phyloP scores from a whole-genome alignment of 2,888 invertebrate species.

The Cheilosia grossa region DNA sequence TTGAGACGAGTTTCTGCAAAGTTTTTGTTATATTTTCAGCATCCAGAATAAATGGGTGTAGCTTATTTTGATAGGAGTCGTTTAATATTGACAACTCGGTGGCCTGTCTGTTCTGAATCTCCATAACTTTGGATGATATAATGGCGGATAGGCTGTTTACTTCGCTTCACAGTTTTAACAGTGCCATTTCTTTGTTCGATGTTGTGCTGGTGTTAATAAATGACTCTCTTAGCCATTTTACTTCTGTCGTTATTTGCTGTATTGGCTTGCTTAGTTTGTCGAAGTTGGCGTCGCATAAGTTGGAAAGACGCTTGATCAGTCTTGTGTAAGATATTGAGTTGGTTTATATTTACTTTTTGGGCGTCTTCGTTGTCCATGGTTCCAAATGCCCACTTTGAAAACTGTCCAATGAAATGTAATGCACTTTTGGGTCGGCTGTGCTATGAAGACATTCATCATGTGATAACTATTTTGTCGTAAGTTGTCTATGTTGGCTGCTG shows the following conservation, averaged over 20 bases:
- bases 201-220: neutral
- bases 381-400: neutral
- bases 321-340: neutral
- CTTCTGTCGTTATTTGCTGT: neutral
- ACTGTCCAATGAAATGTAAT: neutral
- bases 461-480: neutral
- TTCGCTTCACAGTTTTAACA: neutral
- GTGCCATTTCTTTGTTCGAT: neutral
- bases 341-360: neutral
- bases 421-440: neutral
- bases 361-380: neutral
- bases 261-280: neutral
- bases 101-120: neutral
- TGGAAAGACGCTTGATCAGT: neutral
- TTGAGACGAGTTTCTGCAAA: too few species aligned
- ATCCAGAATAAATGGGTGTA: slow-evolving; percentile 3
- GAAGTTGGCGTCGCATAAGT: neutral
- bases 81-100: neutral
- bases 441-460: neutral
- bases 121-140: neutral
- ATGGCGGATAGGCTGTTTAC: neutral
- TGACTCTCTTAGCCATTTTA: neutral
- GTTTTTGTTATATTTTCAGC: neutral
- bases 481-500: too few species aligned
- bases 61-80: neutral